phyloP scores from a whole-genome alignment of 2,113 vertebrate genomes.

The Egretta garzetta region DNA sequence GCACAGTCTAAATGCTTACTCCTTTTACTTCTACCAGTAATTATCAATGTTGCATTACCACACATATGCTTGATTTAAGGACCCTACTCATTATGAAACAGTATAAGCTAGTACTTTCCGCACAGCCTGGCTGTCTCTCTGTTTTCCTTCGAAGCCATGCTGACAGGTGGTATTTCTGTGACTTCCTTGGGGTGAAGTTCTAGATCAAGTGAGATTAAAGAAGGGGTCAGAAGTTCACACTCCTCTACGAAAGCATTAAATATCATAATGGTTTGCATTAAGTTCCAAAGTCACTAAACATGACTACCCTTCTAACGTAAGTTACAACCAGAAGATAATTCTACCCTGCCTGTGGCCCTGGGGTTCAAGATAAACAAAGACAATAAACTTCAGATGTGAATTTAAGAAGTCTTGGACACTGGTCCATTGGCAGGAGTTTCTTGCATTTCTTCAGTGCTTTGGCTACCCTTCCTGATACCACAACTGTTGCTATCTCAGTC shows the following conservation, averaged over 20 bases:
- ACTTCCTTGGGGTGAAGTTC: background rate
- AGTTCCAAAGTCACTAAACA: background rate
- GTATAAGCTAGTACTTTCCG: background rate
- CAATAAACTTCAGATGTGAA: background rate
- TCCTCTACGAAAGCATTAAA: background rate
- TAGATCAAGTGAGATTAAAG: slow-evolving; percentile 14
- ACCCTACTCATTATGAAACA: background rate
- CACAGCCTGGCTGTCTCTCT: background rate
- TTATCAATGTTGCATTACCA: background rate
- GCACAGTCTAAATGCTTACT: background rate
- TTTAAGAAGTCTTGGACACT: background rate
- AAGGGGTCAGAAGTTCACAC: slow-evolving; percentile 14
- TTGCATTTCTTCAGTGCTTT: background rate
- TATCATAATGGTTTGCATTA: background rate
- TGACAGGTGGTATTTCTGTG: slow-evolving; percentile 4
- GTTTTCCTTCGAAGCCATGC: background rate
- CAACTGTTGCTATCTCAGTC: background rate
- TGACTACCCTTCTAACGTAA: background rate
- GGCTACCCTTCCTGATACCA: background rate
- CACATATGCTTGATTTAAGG: background rate
- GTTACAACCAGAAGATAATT: background rate
- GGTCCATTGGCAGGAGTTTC: background rate
- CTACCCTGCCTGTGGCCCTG: background rate
- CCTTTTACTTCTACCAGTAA: background rate
- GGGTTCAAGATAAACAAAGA: background rate